Evolutionary conservation across 2,797 vertebrate species (phyloP).

Genomic region (Microctenopoma lineatum): DNA sequence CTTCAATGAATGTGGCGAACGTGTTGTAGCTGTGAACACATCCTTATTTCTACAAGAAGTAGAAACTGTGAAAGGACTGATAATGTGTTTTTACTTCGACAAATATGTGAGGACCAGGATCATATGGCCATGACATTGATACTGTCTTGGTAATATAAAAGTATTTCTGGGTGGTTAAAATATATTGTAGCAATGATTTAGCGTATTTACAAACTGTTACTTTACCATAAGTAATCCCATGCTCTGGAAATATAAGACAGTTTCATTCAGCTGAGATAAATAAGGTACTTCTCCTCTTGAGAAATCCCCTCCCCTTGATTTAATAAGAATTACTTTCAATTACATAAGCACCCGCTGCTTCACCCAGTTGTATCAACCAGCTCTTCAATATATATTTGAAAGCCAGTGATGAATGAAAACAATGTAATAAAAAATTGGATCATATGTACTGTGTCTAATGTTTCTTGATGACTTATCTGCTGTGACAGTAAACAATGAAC

Average conservation of each 20-base stretch:
- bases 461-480: slow-evolving; percentile 14
- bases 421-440: slow-evolving; percentile 16
- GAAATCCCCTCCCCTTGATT: slow-evolving; percentile 7
- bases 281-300: slow-evolving; percentile 15
- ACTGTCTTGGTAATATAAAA: background rate
- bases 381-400: slow-evolving; percentile 14
- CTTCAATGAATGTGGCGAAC: slow-evolving; percentile 14
- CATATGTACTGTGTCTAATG: slow-evolving; percentile 3
- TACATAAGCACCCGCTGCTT: too few relatives aligned
- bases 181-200: slow-evolving; percentile 2
- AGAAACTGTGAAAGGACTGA: slow-evolving; percentile 1
- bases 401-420: background rate
- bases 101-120: slow-evolving; percentile 15
- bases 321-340: slow-evolving; percentile 5
- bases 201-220: background rate
- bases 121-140: background rate
- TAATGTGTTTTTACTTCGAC: slow-evolving; percentile 10
- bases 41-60: too few relatives aligned
- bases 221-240: background rate
- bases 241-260: background rate
- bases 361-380: slow-evolving; percentile 18
- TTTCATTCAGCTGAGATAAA: background rate
- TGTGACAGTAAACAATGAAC: background rate
- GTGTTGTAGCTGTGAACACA: background rate
- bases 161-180: background rate